Conservation (phyloP, 2,888 invertebrate species). For the Mimumesa dahlbomi region DNA sequence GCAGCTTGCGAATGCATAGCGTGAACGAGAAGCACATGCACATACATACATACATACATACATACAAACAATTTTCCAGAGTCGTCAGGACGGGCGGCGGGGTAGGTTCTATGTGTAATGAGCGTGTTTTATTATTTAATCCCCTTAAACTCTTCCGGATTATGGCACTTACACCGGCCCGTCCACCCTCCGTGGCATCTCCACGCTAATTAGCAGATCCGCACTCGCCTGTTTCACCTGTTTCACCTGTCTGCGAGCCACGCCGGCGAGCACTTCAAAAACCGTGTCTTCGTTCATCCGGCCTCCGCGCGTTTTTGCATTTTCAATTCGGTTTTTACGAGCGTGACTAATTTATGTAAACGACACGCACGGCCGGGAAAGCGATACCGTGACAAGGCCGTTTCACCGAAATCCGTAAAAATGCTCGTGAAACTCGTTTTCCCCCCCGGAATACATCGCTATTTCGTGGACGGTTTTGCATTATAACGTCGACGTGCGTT, state of each 20-base stretch:
- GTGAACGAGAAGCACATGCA: too few relatives aligned
- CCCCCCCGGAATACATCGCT: too few relatives aligned
- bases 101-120: conserved; percentile 44
- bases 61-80: conserved; percentile 28
- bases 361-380: neutral
- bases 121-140: conserved; percentile 63
- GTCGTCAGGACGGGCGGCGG: conserved; percentile 1
- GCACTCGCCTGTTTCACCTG: conserved; percentile 7
- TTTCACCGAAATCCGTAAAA: conserved; percentile 6
- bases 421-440: neutral
- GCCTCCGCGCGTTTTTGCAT: conserved; percentile 9
- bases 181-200: conserved; percentile 28
- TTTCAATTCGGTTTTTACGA: conserved; percentile 22
- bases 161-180: conserved; percentile 48
- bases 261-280: conserved; percentile 12
- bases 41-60: conserved; percentile 5
- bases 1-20: too few relatives aligned
- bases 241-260: conserved; percentile 33
- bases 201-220: conserved; percentile 55
- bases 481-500: too few relatives aligned
- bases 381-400: neutral
- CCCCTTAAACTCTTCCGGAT: conserved; percentile 60
- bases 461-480: too few relatives aligned
- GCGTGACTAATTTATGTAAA: conserved; percentile 16
- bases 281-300: neutral